Conservation (phyloP, 1,140 invertebrate species). For the Octopus sinensis region DNA sequence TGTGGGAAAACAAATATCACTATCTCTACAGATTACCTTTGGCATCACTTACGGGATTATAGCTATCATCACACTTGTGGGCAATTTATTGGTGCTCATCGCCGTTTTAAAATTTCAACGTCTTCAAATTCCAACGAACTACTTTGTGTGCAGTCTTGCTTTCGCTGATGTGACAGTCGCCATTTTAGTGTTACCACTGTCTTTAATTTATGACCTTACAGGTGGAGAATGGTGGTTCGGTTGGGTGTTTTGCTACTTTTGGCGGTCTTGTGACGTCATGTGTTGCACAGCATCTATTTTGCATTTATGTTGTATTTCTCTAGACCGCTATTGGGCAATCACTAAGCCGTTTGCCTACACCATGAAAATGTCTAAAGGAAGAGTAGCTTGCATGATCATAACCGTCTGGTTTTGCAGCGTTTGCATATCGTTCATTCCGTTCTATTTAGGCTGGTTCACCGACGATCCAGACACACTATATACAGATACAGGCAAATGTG, state of each 20-base stretch:
- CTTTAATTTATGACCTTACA: slow-evolving; percentile 37
- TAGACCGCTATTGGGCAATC: slow-evolving; percentile 62
- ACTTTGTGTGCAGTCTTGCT: slow-evolving; percentile 89
- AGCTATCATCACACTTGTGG: slow-evolving; percentile 67
- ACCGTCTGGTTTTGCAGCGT: slow-evolving; percentile 87
- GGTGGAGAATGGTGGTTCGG: slow-evolving; percentile 54
- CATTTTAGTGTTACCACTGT: slow-evolving; percentile 39
- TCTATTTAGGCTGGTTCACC: slow-evolving; percentile 78
- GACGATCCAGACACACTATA: slow-evolving; percentile 18
- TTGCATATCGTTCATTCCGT: slow-evolving; percentile 87
- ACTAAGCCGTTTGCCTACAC: slow-evolving; percentile 59
- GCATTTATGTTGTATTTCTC: slow-evolving; percentile 61
- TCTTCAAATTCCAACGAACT: slow-evolving; percentile 82
- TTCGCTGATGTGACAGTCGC: slow-evolving; percentile 89
- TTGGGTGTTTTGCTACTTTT: slow-evolving; percentile 56
- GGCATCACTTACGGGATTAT: slow-evolving; percentile 64
- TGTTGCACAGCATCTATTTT: slow-evolving; percentile 62
- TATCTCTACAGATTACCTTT: slow-evolving; percentile 23
- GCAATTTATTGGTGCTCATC: slow-evolving; percentile 80
- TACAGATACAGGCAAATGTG: slow-evolving; percentile 31
- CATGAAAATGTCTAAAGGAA: slow-evolving; percentile 79
- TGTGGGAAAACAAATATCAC: not conserved
- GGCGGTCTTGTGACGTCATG: slow-evolving; percentile 59
- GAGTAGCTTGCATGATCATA: slow-evolving; percentile 81
- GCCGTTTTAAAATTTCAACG: slow-evolving; percentile 84